Percentiles rank a stretch among this genome's conserved stretches.
Evolutionary conservation across 2,888 invertebrate species (phyloP).

Genomic region (Stramonita haemastoma): DNA sequence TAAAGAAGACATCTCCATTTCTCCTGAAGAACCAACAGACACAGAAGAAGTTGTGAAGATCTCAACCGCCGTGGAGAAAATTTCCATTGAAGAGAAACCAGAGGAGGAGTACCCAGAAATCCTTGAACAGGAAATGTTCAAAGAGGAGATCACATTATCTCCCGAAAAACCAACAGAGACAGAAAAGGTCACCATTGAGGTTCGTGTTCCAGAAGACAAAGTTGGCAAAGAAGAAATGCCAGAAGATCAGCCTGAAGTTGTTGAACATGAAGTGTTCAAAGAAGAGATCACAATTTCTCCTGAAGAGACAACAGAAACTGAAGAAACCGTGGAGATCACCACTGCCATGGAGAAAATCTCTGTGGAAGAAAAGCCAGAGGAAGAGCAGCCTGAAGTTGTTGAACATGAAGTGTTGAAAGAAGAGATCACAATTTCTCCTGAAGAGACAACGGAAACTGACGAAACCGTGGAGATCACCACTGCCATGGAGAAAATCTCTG

Average conservation of each 20-base stretch:
- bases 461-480: neutral
- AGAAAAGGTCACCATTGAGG: neutral
- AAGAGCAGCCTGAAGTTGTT: conserved; percentile 11
- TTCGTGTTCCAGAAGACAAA: neutral
- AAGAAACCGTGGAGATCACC: conserved; percentile 22
- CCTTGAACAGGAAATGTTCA: conserved; percentile 27
- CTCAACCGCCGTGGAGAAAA: neutral
- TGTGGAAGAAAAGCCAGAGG: conserved; percentile 36
- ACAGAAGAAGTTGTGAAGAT: neutral
- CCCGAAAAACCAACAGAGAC: conserved; percentile 34
- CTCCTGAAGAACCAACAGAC: conserved; percentile 19
- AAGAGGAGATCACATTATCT: conserved; percentile 33
- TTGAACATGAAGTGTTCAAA: conserved; percentile 35
- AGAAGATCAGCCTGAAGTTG: neutral
- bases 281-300: conserved; percentile 29
- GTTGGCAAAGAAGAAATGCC: neutral
- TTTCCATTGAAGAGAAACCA: neutral
- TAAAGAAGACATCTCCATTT: conserved; percentile 38
- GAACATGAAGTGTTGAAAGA: conserved; percentile 38
- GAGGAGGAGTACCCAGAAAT: neutral
- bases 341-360: neutral
- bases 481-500: neutral
- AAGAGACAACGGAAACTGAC: conserved; percentile 37
- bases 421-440: conserved; percentile 30
- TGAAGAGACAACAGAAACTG: conserved; percentile 35